Conservation (phyloP, 92 coral and sea anemone genomes). For the Siderastrea radians region DNA sequence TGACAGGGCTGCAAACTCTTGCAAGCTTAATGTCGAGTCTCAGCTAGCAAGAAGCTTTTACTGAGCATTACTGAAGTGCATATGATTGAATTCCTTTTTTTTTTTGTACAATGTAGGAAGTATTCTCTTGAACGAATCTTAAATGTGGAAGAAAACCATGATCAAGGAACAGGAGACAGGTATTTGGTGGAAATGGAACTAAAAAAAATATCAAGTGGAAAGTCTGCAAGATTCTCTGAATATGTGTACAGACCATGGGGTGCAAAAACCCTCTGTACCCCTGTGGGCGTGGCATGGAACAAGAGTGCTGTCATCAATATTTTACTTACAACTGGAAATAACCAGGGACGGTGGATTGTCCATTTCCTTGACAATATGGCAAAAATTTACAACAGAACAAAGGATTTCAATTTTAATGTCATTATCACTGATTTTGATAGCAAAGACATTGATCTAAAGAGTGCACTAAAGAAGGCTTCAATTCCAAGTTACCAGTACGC, state of each 20-base stretch:
- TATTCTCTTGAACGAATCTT: conserved; percentile 64
- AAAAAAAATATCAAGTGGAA: conserved; percentile 50
- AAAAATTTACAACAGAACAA: conserved; percentile 73
- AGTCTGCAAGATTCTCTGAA: conserved; percentile 80
- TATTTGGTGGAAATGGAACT: conserved; percentile 86
- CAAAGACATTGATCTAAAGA: conserved; percentile 79
- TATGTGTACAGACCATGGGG: conserved; percentile 78
- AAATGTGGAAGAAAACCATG: conserved; percentile 86
- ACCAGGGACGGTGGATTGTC: conserved; percentile 92
- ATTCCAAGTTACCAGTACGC: conserved; percentile 82
- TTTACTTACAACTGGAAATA: conserved; percentile 83
- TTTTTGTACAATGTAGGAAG: conserved; percentile 50
- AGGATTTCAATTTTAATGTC: conserved; percentile 83
- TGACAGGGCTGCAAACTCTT: no score
- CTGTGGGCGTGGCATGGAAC: conserved; percentile 86
- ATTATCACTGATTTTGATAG: conserved; percentile 87
- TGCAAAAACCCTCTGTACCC: conserved; percentile 67
- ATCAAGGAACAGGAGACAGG: conserved; percentile 71
- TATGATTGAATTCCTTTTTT: background rate
- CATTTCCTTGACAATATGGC: conserved; percentile 88
- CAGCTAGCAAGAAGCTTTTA: no score
- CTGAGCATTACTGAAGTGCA: no score
- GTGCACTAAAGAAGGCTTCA: conserved; percentile 80
- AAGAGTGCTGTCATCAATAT: conserved; percentile 82
- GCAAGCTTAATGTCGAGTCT: no score